Percentiles rank a stretch among this genome's conserved stretches.
phyloP scores from a whole-genome alignment of 2,888 invertebrate genomes.

The Lymantria dispar region DNA sequence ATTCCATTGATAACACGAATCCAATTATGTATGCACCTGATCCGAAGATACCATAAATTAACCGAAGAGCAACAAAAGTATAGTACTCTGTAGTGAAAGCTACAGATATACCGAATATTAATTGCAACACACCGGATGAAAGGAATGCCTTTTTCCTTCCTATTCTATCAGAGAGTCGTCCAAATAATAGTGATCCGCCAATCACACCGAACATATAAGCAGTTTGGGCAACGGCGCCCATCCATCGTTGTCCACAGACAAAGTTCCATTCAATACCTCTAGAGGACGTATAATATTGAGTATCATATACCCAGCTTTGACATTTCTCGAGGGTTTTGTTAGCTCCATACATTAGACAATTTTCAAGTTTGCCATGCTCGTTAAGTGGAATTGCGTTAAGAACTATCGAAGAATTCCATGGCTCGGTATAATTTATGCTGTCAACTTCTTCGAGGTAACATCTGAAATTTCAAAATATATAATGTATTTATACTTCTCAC shows the following conservation, averaged over 20 bases:
- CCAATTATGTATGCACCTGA: conserved; percentile 89
- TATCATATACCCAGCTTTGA: conserved; percentile 87
- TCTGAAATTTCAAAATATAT: conserved; percentile 66
- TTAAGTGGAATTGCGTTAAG: conserved; percentile 81
- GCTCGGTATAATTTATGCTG: conserved; percentile 65
- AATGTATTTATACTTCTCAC: conserved; percentile 16
- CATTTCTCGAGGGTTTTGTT: conserved; percentile 64
- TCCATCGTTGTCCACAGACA: conserved; percentile 91
- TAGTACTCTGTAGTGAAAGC: conserved; percentile 90
- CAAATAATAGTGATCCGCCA: conserved; percentile 89
- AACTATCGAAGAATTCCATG: conserved; percentile 81
- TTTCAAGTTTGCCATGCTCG: conserved; percentile 82
- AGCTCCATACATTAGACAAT: conserved; percentile 81
- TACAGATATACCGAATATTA: conserved; percentile 87
- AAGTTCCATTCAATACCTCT: conserved; percentile 92
- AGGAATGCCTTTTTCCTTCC: conserved; percentile 91
- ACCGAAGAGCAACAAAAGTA: conserved; percentile 85
- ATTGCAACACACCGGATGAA: conserved; percentile 88
- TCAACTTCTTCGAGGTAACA: conserved; percentile 83
- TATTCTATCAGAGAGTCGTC: conserved; percentile 90
- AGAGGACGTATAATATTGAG: conserved; percentile 87
- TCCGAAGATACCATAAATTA: conserved; percentile 90
- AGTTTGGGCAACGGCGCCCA: conserved; percentile 90
- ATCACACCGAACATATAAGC: conserved; percentile 93
- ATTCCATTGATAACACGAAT: conserved; percentile 89